These are phyloP conservation scores for Minunthozetes semirufus DNA, from an alignment of 2,888 invertebrate species.

Conservation along the genomic window DNA sequence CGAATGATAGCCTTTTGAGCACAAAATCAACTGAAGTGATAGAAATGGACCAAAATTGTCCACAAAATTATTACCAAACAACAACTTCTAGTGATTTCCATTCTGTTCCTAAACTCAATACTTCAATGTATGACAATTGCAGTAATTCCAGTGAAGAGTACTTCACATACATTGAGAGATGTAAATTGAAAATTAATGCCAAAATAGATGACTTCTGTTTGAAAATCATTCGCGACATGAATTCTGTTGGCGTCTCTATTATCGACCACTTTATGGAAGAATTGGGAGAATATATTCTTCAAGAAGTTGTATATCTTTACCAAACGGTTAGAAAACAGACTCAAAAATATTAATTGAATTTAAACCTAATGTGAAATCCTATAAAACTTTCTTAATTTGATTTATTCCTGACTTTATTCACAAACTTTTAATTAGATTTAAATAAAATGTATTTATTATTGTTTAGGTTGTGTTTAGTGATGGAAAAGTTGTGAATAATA, in stretches of 20 bases:
- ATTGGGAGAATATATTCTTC: constrained; percentile 55
- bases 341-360: neutral
- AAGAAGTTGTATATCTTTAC: constrained; percentile 40
- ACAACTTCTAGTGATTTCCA: no score
- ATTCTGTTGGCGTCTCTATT: constrained; percentile 81
- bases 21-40: neutral
- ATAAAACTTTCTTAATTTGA: neutral
- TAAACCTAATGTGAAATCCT: neutral
- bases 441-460: neutral
- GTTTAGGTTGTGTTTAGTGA: constrained; percentile 37
- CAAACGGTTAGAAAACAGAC: constrained; percentile 18
- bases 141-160: neutral
- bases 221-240: constrained; percentile 73
- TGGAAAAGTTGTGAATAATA: constrained; percentile 38
- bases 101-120: no score
- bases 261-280: constrained; percentile 78
- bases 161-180: neutral
- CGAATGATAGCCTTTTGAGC: no score
- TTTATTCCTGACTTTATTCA: neutral
- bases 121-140: neutral
- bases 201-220: constrained; percentile 30
- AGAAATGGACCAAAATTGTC: no score
- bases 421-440: neutral
- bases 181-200: neutral
- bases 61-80: neutral